These are phyloP conservation scores for Setophaga coronata DNA, from an alignment of 2,113 vertebrate species.

Conservation along the genomic window DNA sequence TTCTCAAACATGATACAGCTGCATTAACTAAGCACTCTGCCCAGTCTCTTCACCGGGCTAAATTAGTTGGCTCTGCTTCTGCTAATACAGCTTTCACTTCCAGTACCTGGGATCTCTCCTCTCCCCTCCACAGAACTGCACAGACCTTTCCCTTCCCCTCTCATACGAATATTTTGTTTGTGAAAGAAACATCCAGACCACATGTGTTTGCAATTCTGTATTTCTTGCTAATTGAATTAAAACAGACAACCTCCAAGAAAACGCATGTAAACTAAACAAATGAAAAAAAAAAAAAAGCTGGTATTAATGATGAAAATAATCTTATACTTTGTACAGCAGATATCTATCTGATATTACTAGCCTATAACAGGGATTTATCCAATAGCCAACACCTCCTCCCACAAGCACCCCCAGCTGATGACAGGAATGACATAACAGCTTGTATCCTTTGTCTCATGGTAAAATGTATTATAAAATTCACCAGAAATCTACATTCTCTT, in stretches of 20 bases:
- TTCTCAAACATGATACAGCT: not conserved
- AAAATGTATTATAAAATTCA: not conserved
- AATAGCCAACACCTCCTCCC: not conserved
- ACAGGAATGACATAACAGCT: not conserved
- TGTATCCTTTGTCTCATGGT: not conserved
- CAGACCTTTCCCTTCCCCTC: not conserved
- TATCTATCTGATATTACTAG: not conserved
- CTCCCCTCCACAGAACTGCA: not conserved
- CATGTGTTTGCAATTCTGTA: not conserved
- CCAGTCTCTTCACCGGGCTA: not conserved
- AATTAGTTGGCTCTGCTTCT: slow-evolving; percentile 4
- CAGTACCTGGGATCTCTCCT: not conserved
- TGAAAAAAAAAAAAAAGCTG: not conserved
- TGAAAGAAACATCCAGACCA: not conserved
- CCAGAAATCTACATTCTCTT: not conserved
- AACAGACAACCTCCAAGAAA: not conserved
- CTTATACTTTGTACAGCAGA: not conserved
- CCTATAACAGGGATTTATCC: not conserved
- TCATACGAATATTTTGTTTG: not conserved
- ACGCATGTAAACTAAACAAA: not conserved
- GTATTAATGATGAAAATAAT: not conserved
- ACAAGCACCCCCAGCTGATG: not conserved
- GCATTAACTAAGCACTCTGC: not conserved
- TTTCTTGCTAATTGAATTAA: not conserved
- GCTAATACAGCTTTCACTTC: slow-evolving; percentile 5